phyloP scores from a whole-genome alignment of 2,113 vertebrate genomes.

The Dascyllus trimaculatus region DNA sequence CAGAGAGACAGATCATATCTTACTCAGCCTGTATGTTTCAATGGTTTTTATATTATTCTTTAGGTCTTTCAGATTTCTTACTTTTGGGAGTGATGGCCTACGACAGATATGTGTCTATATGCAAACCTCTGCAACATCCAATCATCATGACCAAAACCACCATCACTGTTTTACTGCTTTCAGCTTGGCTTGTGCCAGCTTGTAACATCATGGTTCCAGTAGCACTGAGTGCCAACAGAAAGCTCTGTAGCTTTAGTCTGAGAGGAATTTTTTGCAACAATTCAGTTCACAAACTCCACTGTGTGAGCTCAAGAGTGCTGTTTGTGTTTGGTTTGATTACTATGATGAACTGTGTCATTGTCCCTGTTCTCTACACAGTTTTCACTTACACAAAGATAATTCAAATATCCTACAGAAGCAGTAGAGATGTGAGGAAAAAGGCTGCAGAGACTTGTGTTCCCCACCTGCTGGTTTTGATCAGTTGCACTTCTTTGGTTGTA shows the following conservation, averaged over 20 bases:
- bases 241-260: conserved; percentile 5
- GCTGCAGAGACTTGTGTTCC: conserved; percentile 18
- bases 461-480: conserved; percentile 23
- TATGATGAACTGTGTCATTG: neutral
- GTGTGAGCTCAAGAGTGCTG: neutral
- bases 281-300: conserved; percentile 16
- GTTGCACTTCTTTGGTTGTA: neutral
- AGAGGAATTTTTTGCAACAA: conserved; percentile 32
- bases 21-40: conserved; percentile 52
- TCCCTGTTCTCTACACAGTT: conserved; percentile 31
- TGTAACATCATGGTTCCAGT: rapidly evolving
- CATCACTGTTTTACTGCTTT: neutral
- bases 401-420: neutral
- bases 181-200: conserved; percentile 31
- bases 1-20: conserved; percentile 17
- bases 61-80: neutral
- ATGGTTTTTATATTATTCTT: neutral
- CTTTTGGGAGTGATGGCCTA: conserved; percentile 30
- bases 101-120: conserved; percentile 52
- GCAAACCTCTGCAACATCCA: conserved; percentile 56
- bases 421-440: neutral
- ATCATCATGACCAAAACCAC: conserved; percentile 28
- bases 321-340: neutral
- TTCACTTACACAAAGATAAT: conserved; percentile 57
- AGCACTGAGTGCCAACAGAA: neutral